A percentile compares a stretch with the other conserved stretches of the same genome.
These are phyloP conservation scores for Mercenaria mercenaria DNA, from an alignment of 1,140 invertebrate genomes.

Conservation along the genomic window DNA sequence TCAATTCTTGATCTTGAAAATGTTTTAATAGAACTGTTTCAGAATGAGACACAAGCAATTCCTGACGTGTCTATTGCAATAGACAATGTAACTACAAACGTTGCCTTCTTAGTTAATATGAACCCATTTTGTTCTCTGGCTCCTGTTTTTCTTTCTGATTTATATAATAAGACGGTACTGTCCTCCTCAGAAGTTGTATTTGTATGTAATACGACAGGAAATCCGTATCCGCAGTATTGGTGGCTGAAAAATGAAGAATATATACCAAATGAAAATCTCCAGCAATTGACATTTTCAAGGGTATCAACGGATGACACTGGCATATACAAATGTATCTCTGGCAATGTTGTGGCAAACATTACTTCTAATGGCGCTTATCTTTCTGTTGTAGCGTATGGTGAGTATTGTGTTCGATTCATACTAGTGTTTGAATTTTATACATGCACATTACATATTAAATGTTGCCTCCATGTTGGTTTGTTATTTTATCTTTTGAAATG, in stretches of 20 bases:
- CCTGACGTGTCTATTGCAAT: neutral
- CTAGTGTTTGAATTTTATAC: too few species aligned
- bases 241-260: constrained; percentile 14
- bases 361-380: neutral
- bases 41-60: constrained; percentile 14
- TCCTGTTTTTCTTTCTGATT: neutral
- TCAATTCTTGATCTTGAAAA: constrained; percentile 15
- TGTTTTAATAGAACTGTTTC: neutral
- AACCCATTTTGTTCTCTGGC: constrained; percentile 1
- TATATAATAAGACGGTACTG: neutral
- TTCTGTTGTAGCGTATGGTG: neutral
- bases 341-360: constrained; percentile 45
- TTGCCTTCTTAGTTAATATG: neutral
- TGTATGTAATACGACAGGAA: neutral
- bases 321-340: constrained; percentile 6
- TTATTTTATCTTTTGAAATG: too few species aligned
- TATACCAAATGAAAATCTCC: neutral
- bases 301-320: neutral
- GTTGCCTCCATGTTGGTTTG: too few species aligned
- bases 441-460: too few species aligned
- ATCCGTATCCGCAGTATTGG: neutral
- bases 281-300: neutral
- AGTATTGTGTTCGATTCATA: neutral
- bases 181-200: neutral
- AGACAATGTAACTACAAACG: neutral